Conservation (phyloP, 2,113 vertebrate species). For the Hippopotamus amphibius region DNA sequence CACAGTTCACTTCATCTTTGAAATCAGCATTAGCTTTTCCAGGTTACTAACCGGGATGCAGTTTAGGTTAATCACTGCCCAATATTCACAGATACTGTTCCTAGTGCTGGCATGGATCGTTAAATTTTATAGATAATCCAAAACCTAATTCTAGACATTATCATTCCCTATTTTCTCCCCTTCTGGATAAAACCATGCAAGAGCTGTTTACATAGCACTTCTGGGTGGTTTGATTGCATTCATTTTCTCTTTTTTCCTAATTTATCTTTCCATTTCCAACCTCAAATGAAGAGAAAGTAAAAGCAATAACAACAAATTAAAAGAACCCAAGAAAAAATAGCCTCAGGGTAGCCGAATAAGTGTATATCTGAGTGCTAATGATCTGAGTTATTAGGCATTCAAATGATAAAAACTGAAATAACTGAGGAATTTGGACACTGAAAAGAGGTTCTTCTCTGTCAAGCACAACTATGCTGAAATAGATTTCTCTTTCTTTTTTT, state of each 20-base stretch:
- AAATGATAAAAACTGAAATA: background rate
- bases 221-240: background rate
- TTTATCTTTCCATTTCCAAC: background rate
- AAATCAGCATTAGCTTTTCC: background rate
- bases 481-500: background rate
- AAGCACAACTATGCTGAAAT: background rate
- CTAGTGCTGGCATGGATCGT: too few relatives aligned
- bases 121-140: background rate
- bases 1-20: background rate
- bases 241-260: background rate
- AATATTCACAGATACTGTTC: background rate
- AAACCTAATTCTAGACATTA: background rate
- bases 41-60: background rate
- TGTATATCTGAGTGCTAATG: background rate
- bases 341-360: background rate
- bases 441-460: background rate
- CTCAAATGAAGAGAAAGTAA: background rate
- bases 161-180: background rate
- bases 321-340: background rate
- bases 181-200: background rate
- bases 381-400: background rate
- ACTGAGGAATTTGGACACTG: background rate
- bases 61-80: background rate
- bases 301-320: background rate
- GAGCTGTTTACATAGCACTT: background rate